phyloP scores from a whole-genome alignment of 2,888 invertebrate genomes.

The Patella caerulea region DNA sequence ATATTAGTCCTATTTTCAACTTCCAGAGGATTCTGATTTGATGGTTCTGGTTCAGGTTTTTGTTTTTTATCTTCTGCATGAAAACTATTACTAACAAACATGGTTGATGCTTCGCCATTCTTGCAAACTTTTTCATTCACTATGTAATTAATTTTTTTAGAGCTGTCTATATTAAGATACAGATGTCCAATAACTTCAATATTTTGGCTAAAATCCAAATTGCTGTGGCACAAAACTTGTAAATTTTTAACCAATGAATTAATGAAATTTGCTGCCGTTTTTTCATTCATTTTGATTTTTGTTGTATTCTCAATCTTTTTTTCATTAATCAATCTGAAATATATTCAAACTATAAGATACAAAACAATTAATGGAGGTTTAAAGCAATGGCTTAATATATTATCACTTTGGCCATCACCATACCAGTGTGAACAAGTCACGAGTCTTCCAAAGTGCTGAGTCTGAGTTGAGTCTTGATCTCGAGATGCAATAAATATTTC shows the following conservation, averaged over 20 bases:
- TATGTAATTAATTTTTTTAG: constrained; percentile 39
- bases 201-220: constrained; percentile 39
- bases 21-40: not conserved
- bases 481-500: too few species aligned
- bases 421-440: too few species aligned
- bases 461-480: too few species aligned
- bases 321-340: too few species aligned
- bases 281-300: constrained; percentile 33
- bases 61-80: constrained; percentile 27
- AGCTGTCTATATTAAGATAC: constrained; percentile 36
- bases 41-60: not conserved
- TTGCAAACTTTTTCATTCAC: constrained; percentile 43
- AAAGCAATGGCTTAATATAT: too few species aligned
- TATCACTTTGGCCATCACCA: too few species aligned
- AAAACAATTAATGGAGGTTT: too few species aligned
- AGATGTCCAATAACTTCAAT: constrained; percentile 42
- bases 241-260: constrained; percentile 38
- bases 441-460: too few species aligned
- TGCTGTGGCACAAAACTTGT: constrained; percentile 39
- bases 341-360: too few species aligned
- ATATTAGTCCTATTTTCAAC: not conserved
- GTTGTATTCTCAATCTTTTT: too few species aligned
- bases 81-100: constrained; percentile 41
- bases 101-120: constrained; percentile 38
- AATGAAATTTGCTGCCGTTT: constrained; percentile 39